phyloP scores from a whole-genome alignment of 2,888 invertebrate species.

The Tiliacea aurago region DNA sequence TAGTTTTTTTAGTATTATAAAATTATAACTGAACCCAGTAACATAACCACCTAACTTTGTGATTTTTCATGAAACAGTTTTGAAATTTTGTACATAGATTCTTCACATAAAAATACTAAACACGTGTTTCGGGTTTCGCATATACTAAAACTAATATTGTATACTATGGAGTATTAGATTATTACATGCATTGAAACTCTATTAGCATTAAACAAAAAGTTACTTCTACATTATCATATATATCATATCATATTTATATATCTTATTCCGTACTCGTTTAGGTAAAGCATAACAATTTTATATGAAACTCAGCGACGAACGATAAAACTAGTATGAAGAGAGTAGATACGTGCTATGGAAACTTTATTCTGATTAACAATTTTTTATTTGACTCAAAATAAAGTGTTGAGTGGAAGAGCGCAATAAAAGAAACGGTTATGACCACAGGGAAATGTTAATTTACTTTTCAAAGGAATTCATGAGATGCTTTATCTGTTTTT shows the following conservation, averaged over 20 bases:
- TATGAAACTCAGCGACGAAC: not conserved
- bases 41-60: no score
- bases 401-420: slow-evolving; percentile 1
- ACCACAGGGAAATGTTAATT: slow-evolving; percentile 54
- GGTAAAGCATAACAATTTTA: not conserved
- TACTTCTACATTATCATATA: not conserved
- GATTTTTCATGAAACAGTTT: no score
- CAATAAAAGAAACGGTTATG: slow-evolving; percentile 30
- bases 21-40: no score
- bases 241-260: not conserved
- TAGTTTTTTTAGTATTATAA: no score
- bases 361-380: slow-evolving; percentile 32
- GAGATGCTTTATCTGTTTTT: slow-evolving; percentile 38
- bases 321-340: slow-evolving; percentile 6
- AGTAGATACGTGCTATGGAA: slow-evolving; percentile 5
- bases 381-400: slow-evolving; percentile 45
- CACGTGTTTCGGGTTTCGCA: no score
- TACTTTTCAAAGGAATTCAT: slow-evolving; percentile 59
- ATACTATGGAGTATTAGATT: not conserved
- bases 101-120: no score
- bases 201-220: not conserved
- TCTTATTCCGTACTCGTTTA: not conserved
- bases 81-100: no score
- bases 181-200: no score
- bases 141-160: no score